These are phyloP conservation scores for Hedychridium roseum DNA, from an alignment of 2,888 invertebrate species.

Conservation along the genomic window DNA sequence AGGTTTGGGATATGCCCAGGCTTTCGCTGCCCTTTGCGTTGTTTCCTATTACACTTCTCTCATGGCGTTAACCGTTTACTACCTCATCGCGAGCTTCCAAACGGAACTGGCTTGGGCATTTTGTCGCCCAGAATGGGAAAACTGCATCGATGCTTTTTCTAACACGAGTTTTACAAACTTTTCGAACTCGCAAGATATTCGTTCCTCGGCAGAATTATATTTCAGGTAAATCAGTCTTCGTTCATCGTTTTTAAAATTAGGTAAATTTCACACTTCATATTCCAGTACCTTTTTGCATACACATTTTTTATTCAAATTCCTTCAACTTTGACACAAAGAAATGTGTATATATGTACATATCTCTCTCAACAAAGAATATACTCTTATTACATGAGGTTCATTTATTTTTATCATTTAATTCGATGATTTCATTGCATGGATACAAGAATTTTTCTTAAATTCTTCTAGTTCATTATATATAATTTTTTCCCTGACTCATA, in stretches of 20 bases:
- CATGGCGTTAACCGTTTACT: slow-evolving; percentile 65
- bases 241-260: too few relatives aligned
- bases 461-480: neutral
- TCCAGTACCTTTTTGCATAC: too few relatives aligned
- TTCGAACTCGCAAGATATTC: slow-evolving; percentile 11
- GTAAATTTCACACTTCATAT: neutral
- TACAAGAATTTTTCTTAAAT: too few relatives aligned
- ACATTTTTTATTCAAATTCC: too few relatives aligned
- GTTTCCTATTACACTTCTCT: slow-evolving; percentile 66
- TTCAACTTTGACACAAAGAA: too few relatives aligned
- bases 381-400: neutral
- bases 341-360: too few relatives aligned
- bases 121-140: slow-evolving; percentile 59
- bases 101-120: slow-evolving; percentile 64
- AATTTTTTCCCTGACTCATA: too few relatives aligned
- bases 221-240: slow-evolving; percentile 48
- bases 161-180: slow-evolving; percentile 5
- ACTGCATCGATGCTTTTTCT: slow-evolving; percentile 42
- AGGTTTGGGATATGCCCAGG: slow-evolving; percentile 70
- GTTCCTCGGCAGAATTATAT: slow-evolving; percentile 49
- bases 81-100: slow-evolving; percentile 64
- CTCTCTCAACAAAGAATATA: too few relatives aligned
- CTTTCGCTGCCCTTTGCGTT: slow-evolving; percentile 62
- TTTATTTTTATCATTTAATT: neutral
- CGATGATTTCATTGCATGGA: too few relatives aligned